Evolutionary conservation across 2,113 vertebrate species (phyloP), one percentile per base, ranked within the genome.

Genomic region (Talpa occidentalis): DNA sequence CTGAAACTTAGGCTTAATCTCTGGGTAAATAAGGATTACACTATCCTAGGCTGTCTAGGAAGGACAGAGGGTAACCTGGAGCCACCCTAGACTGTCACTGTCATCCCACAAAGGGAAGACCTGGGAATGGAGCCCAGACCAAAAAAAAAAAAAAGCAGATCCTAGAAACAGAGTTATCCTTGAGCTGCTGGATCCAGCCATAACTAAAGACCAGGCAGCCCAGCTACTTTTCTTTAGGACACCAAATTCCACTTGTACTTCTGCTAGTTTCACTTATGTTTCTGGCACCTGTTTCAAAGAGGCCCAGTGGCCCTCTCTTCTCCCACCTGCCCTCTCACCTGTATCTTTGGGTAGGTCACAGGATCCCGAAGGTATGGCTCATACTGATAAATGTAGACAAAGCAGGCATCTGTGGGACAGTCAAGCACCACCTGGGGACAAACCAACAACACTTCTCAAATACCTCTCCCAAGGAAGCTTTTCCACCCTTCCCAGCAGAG

Each of bases 281-380:
- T 64, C 47, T 77, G 52, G n/a, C 19, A 67, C 30, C 26, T 76
- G 78, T 49, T 52, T 97, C 59, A 28, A 5, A 92, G 87, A 66
- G 76, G 32, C 24, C 35, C 80, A 42, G 35, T 6, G 64, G 40
- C 67, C 10, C 35, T 49, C 3, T 40, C 37, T 70, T 59, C n/a
- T 54, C 30, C 62, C 64, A 66, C 17, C 28, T 5, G n/a, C 28
- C 66, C 8, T 77, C 96, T 96, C 66, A 99, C 99, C 99, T 99
- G 99, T 69, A 99, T 98, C 96, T 98, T 99, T 91, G 99, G 99
- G 94, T 99, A 99, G 64, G 98, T 99, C 67, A 99, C 99, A 0
- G 99, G 99, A 93, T 99, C 99, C 15, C 98, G 98, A 97, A 99
- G 98, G 97, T 99, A 99, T 0, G 99, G 99, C 82, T 99, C 99